Conservation (phyloP, 2,888 invertebrate species). For the Blera fallax region DNA sequence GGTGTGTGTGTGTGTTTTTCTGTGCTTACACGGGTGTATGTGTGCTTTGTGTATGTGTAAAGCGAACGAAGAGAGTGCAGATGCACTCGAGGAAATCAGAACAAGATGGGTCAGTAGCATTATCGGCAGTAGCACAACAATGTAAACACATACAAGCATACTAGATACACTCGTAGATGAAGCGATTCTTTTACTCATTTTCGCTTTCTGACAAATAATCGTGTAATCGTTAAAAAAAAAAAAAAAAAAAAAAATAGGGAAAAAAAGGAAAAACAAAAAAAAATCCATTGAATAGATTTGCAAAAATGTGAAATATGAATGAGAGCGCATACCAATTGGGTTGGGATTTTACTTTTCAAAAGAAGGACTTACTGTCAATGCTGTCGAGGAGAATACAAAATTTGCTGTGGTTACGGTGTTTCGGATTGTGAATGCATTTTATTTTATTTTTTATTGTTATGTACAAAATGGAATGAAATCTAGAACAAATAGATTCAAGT, state of each 20-base stretch:
- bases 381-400: constrained; percentile 45
- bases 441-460: not conserved
- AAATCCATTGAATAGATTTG: constrained; percentile 56
- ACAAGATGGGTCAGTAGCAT: constrained; percentile 73
- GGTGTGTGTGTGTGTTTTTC: not conserved
- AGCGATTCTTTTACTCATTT: constrained; percentile 53
- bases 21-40: not conserved
- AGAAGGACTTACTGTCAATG: constrained; percentile 39
- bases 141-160: constrained; percentile 55
- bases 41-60: constrained; percentile 3
- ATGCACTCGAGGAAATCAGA: constrained; percentile 71
- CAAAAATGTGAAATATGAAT: constrained; percentile 56
- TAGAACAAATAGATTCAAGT: constrained; percentile 38
- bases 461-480: constrained; percentile 9
- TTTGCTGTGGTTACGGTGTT: constrained; percentile 37
- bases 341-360: constrained; percentile 35
- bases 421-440: constrained; percentile 25
- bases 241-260: constrained; percentile 24
- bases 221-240: constrained; percentile 65
- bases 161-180: constrained; percentile 56
- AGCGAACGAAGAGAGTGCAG: constrained; percentile 60
- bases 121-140: constrained; percentile 71
- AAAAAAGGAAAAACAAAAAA: constrained; percentile 9
- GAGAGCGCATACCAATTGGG: constrained; percentile 51
- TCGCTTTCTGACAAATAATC: constrained; percentile 66